Evolutionary conservation across 2,888 invertebrate genomes (phyloP).

Genomic region (Ferdinandea cuprea): DNA sequence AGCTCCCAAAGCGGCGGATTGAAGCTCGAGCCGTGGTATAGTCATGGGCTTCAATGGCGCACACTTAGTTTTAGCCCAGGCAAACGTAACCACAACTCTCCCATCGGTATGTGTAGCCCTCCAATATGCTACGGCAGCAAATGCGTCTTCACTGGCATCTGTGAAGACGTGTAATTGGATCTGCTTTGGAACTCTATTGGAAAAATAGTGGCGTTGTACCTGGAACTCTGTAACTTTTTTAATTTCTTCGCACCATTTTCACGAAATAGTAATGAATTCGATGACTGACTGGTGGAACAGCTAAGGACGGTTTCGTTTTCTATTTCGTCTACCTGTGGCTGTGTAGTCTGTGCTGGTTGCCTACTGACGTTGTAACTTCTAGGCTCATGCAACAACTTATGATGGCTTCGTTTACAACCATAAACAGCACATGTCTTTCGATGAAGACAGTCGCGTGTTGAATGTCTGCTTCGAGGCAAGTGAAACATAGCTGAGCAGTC

Average conservation of each 20-base stretch:
- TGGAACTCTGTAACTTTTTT: constrained; percentile 3
- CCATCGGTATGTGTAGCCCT: constrained; percentile 25
- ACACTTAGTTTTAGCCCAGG: constrained; percentile 26
- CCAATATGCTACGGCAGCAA: constrained; percentile 59
- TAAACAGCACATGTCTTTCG: neutral
- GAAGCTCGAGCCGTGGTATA: constrained; percentile 44
- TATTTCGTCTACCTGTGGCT: neutral
- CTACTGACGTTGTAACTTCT: neutral
- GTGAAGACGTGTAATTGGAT: constrained; percentile 47
- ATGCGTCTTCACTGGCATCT: constrained; percentile 57
- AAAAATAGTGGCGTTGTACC: constrained; percentile 33
- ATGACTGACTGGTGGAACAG: no score
- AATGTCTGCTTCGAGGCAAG: no score
- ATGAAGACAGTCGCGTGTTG: constrained; percentile 13
- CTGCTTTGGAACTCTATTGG: constrained; percentile 1
- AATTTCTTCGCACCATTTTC: constrained; percentile 13
- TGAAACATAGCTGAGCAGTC: constrained; percentile 1
- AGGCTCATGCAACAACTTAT: constrained; percentile 14
- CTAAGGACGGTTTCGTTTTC: constrained; percentile 18
- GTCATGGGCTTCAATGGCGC: no score
- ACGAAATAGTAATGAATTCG: constrained; percentile 36
- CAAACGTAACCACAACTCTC: constrained; percentile 34
- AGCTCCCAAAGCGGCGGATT: constrained; percentile 47
- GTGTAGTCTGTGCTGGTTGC: neutral
- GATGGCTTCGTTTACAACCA: constrained; percentile 41